phyloP scores from a whole-genome alignment of 2,888 invertebrate species.

The Diarsia dahlii region DNA sequence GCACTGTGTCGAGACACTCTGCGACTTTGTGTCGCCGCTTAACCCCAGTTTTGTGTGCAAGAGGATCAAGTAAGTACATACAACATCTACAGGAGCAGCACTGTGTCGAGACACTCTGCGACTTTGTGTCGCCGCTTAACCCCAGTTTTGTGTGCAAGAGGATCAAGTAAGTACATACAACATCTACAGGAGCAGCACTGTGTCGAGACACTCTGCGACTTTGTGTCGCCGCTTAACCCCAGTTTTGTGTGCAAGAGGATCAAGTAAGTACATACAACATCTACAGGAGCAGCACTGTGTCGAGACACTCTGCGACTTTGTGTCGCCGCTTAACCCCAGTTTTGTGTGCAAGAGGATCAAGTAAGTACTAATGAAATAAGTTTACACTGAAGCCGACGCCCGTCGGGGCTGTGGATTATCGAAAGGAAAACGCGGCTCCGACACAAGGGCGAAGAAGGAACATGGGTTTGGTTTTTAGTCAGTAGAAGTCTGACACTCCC shows the following conservation, averaged over 20 bases:
- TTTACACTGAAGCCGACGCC: no score
- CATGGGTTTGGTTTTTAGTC: no score
- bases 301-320: constrained; percentile 93
- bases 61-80: constrained; percentile 92
- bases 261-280: constrained; percentile 93
- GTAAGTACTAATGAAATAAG: constrained; percentile 81
- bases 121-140: constrained; percentile 95
- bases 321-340: constrained; percentile 96
- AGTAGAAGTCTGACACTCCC: no score
- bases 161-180: constrained; percentile 93
- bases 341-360: constrained; percentile 94
- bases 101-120: constrained; percentile 93
- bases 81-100: constrained; percentile 93
- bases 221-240: constrained; percentile 96
- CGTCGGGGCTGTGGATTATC: no score
- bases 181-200: constrained; percentile 93
- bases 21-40: constrained; percentile 94
- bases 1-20: constrained; percentile 93
- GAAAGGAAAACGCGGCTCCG: no score
- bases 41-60: constrained; percentile 96
- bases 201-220: constrained; percentile 93
- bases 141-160: constrained; percentile 95
- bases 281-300: constrained; percentile 93
- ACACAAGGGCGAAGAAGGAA: no score
- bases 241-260: constrained; percentile 94